Evolutionary conservation across 2,113 vertebrate species (phyloP).

Genomic region (Dicrurus megarhynchus): DNA sequence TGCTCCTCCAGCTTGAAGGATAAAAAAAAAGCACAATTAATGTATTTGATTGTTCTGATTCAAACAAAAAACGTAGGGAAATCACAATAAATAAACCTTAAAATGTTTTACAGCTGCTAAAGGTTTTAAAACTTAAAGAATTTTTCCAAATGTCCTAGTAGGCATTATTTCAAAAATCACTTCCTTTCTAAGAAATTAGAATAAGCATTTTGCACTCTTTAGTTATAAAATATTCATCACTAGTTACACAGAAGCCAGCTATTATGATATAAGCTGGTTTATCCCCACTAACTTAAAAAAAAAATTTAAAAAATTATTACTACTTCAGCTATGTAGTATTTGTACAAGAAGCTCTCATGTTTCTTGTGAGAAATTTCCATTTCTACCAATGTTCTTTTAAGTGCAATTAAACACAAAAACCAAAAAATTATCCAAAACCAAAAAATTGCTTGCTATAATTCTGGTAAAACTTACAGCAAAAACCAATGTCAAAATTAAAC

Average conservation of each 20-base stretch:
- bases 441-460: neutral
- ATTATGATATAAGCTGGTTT: neutral
- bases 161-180: neutral
- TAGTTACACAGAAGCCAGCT: neutral
- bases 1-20: slow-evolving; percentile 88
- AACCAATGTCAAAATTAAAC: neutral
- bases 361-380: neutral
- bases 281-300: neutral
- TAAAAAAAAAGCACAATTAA: neutral
- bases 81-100: neutral
- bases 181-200: neutral
- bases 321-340: neutral
- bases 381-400: neutral
- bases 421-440: neutral
- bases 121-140: neutral
- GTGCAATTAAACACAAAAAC: neutral
- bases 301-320: neutral
- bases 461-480: neutral
- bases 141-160: neutral
- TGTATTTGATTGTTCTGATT: neutral
- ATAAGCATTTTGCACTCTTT: neutral
- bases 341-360: neutral
- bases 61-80: neutral
- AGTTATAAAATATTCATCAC: neutral
- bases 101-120: neutral